Conservation (phyloP, 2,888 invertebrate species). For the Stegana nigrithorax region DNA sequence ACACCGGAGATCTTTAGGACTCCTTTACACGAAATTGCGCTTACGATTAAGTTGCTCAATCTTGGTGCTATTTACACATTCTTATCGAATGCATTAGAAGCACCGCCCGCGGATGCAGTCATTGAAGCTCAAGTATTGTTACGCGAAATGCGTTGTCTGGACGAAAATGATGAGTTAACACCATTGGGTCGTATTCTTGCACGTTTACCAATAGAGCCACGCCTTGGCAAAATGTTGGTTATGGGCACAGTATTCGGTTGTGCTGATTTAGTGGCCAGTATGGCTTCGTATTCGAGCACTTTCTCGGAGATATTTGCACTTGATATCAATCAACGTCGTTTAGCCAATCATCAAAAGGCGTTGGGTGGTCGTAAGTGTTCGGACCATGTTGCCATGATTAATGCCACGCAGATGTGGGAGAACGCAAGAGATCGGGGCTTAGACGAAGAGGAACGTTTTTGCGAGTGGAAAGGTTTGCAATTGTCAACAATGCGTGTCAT, state of each 20-base stretch:
- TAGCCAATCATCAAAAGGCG: slow-evolving; percentile 86
- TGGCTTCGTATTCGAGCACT: slow-evolving; percentile 95
- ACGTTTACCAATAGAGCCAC: slow-evolving; percentile 94
- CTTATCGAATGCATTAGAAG: slow-evolving; percentile 94
- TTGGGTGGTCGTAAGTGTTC: slow-evolving; percentile 89
- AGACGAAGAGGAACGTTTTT: slow-evolving; percentile 84
- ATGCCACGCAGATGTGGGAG: slow-evolving; percentile 89
- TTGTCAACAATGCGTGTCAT: slow-evolving; percentile 91
- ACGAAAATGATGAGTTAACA: slow-evolving; percentile 87
- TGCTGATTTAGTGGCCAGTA: slow-evolving; percentile 90
- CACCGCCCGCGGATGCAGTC: slow-evolving; percentile 97
- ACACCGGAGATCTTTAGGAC: slow-evolving; percentile 99
- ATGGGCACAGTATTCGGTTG: slow-evolving; percentile 91
- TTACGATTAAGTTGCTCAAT: slow-evolving; percentile 87
- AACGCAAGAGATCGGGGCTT: slow-evolving; percentile 77
- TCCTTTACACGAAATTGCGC: slow-evolving; percentile 92
- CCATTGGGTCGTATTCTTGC: slow-evolving; percentile 94
- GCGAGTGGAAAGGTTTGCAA: slow-evolving; percentile 91
- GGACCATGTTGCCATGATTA: slow-evolving; percentile 95
- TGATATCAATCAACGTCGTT: slow-evolving; percentile 79
- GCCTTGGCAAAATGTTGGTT: slow-evolving; percentile 97
- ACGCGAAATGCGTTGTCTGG: slow-evolving; percentile 91
- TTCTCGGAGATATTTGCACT: slow-evolving; percentile 94
- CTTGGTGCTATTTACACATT: slow-evolving; percentile 95
- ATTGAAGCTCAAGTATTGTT: slow-evolving; percentile 93